Conservation (phyloP, 2,888 invertebrate species). For the Aproaerema taeniolella region DNA sequence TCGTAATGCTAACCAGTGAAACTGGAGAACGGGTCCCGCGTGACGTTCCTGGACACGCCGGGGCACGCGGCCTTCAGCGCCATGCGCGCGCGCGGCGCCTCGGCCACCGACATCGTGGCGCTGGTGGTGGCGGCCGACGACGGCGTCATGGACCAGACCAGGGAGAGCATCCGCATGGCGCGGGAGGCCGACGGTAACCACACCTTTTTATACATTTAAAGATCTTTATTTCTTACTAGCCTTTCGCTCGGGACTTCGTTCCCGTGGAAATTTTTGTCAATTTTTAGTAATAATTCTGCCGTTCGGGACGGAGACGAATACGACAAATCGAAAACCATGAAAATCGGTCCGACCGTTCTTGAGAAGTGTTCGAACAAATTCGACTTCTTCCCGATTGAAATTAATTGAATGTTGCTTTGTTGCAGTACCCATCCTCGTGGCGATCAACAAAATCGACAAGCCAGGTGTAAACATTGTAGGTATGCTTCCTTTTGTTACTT, state of each 20-base stretch:
- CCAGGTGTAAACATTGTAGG: constrained; percentile 92
- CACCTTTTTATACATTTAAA: no score
- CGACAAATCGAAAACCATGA: no score
- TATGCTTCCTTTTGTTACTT: constrained; percentile 43
- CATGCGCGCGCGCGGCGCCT: constrained; percentile 96
- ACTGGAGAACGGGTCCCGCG: constrained; percentile 81
- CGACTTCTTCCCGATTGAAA: no score
- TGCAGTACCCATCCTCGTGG: constrained; percentile 95
- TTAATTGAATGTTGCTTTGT: no score
- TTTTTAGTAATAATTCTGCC: no score
- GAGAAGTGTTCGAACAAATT: no score
- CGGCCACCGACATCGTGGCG: constrained; percentile 94
- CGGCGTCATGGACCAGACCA: constrained; percentile 98
- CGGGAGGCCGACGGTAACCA: constrained; percentile 81
- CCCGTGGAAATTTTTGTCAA: no score
- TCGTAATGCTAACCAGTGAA: no score
- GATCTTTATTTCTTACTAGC: no score
- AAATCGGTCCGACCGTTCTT: no score
- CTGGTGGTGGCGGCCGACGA: constrained; percentile 99
- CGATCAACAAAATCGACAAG: constrained; percentile 98
- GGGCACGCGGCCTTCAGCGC: constrained; percentile 98
- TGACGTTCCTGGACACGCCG: constrained; percentile 98
- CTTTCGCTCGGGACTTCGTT: no score
- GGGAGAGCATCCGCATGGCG: constrained; percentile 93
- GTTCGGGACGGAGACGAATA: no score